Base-by-base conservation (phyloP, 1,140 invertebrate species). In the Panagrolaimus sp. region DNA sequence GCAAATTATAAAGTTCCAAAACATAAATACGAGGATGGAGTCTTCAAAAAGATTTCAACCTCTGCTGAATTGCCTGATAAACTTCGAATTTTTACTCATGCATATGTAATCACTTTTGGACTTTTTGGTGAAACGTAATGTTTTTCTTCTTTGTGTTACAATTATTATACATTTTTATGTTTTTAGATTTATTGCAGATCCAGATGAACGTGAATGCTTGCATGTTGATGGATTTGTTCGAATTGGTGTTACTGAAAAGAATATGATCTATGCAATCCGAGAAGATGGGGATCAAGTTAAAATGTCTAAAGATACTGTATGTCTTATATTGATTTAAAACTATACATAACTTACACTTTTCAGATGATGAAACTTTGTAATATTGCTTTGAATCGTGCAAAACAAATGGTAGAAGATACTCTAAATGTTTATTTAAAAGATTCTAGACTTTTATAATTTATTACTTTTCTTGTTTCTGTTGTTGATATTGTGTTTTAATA, bases 31-130 rank as follows among this genome's bases (percentile, higher is more conserved):
- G 48, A 12, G 7, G 48, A 52, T 8, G 48, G 48, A n/a, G 48
- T 52, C 26, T 52, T 52, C 48, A 52, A 52, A 24, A 52, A 52
- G 48, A 52, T 52, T 24, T 52, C 48, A 1, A 52, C 48, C 48
- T n/a, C 17, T 8, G 48, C 17, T 24, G 48, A 52, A 52, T 52
- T n/a, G 48, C 48, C 48, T n/a, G 48, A 52, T 15, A n/a, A 52
- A 24, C 26, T 52, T n/a, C 48, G 48, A 8, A 52, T 52, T 24
- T 52, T 52, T 15, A 21, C 48, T 1, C 48, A 52, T 52, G 48
- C 48, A 1, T 52, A 52, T 52, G 48, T 52, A 1, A 14, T 52
- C 15, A 52, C 48, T 52, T 52, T 52, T 52, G 48, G n/a, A 0
- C 9, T 52, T n/a, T 52, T 9, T 52, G 48, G 48, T 21, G 26